Evolutionary conservation across 2,113 vertebrate species (phyloP).

Genomic region (Dicentrarchus labrax): DNA sequence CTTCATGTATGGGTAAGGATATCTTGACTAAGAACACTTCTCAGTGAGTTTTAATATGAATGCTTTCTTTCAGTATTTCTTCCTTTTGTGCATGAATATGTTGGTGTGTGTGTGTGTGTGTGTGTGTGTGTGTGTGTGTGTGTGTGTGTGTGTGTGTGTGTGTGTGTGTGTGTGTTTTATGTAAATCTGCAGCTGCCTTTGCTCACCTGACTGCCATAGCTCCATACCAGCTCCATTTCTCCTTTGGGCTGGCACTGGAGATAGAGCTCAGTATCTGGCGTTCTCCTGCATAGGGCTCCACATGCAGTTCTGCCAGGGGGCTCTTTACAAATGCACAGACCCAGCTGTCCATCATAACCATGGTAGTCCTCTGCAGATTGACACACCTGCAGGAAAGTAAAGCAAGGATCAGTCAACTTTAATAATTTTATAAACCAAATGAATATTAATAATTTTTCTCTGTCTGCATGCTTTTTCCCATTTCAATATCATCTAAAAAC

Average conservation of each 20-base stretch:
- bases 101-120: background rate
- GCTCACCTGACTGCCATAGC: slow-evolving; percentile 80
- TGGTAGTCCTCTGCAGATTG: slow-evolving; percentile 78
- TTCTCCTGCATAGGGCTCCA: slow-evolving; percentile 78
- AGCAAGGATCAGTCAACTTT: background rate
- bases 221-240: slow-evolving; percentile 81
- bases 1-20: background rate
- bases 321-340: slow-evolving; percentile 88
- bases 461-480: background rate
- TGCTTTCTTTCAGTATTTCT: background rate
- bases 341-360: slow-evolving; percentile 87
- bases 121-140: background rate
- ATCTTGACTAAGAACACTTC: background rate
- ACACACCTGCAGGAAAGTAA: slow-evolving; percentile 86
- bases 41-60: background rate
- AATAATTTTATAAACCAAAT: background rate
- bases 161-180: background rate
- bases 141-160: background rate
- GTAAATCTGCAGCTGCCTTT: background rate
- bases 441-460: background rate
- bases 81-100: background rate
- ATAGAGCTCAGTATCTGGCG: slow-evolving; percentile 67
- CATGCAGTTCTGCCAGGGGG: slow-evolving; percentile 76
- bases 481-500: background rate
- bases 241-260: slow-evolving; percentile 77